Conservation (phyloP, 1,140 invertebrate species). For the Habropoda laboriosa region DNA sequence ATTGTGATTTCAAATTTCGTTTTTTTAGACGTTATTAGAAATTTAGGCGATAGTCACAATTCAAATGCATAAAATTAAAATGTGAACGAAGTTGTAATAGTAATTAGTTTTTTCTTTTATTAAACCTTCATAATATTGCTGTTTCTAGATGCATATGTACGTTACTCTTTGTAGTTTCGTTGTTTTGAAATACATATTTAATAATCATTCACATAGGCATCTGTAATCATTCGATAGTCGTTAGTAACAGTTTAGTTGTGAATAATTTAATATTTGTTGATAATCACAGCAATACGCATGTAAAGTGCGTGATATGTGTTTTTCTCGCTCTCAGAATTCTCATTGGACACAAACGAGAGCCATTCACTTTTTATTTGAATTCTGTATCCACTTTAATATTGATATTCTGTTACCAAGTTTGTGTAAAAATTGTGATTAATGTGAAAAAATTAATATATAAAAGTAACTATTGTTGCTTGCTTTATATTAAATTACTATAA, state of each 20-base stretch:
- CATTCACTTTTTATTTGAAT: slow-evolving; percentile 17
- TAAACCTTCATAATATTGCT: background rate
- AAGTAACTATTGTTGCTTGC: background rate
- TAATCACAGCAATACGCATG: background rate
- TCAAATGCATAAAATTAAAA: background rate
- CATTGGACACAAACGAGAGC: background rate
- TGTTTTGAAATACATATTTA: background rate
- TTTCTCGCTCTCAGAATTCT: background rate
- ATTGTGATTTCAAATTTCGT: slow-evolving; percentile 24
- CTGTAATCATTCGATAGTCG: background rate
- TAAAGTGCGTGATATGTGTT: background rate
- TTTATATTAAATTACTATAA: background rate
- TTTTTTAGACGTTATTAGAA: no score
- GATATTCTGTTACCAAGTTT: background rate
- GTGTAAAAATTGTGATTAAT: background rate
- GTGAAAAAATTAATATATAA: no score
- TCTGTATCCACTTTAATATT: slow-evolving; percentile 20
- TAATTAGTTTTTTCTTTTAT: background rate
- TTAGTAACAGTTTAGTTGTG: slow-evolving; percentile 38
- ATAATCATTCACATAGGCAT: background rate
- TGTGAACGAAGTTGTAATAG: background rate
- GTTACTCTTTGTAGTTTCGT: background rate
- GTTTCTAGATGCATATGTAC: background rate
- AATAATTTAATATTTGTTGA: slow-evolving; percentile 49
- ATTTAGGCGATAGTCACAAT: background rate